phyloP scores from a whole-genome alignment of 2,888 invertebrate genomes.

The Amphipyra tragopoginis region DNA sequence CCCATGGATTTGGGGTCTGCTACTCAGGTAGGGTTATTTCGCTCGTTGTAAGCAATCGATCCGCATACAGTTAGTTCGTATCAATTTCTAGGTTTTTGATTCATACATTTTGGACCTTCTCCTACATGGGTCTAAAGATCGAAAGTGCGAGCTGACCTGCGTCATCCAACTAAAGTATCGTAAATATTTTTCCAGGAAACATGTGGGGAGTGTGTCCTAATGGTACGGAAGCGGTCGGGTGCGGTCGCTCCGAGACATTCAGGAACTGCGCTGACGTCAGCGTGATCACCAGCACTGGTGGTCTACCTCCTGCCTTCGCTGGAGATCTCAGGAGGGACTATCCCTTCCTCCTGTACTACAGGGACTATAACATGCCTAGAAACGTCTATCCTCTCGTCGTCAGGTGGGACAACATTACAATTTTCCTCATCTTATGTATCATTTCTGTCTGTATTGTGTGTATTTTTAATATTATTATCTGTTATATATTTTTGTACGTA shows the following conservation, averaged over 20 bases:
- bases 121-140: no score
- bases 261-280: slow-evolving; percentile 97
- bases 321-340: slow-evolving; percentile 90
- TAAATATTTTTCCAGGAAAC: slow-evolving; percentile 89
- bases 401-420: slow-evolving; percentile 84
- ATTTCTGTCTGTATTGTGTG: slow-evolving; percentile 41
- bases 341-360: slow-evolving; percentile 94
- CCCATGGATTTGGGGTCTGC: no score
- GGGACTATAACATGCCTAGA: slow-evolving; percentile 91
- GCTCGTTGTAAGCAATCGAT: no score
- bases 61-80: no score
- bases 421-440: slow-evolving; percentile 28
- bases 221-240: slow-evolving; percentile 96
- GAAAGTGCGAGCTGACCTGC: no score
- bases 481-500: slow-evolving; percentile 29
- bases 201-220: slow-evolving; percentile 97
- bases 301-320: slow-evolving; percentile 93
- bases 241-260: slow-evolving; percentile 97
- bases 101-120: no score
- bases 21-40: no score
- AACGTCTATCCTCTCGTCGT: slow-evolving; percentile 94
- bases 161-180: no score
- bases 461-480: slow-evolving; percentile 28
- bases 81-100: no score
- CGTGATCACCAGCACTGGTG: slow-evolving; percentile 94